Percentiles rank a stretch among this genome's conserved stretches.
These are phyloP conservation scores for Callipepla californica DNA, from an alignment of 2,113 vertebrate species.

Conservation along the genomic window DNA sequence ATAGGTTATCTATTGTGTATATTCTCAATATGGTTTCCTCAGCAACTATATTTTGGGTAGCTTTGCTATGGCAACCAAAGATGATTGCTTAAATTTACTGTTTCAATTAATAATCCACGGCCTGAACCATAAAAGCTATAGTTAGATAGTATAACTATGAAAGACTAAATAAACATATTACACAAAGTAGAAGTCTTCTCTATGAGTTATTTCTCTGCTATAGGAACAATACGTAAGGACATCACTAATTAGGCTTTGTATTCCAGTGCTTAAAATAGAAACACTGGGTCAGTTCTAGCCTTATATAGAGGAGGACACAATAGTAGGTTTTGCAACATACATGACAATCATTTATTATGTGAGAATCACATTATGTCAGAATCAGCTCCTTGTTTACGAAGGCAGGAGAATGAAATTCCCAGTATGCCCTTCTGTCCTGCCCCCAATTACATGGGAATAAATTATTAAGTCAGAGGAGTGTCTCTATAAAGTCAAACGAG, in stretches of 20 bases:
- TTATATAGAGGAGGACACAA: conserved; percentile 11
- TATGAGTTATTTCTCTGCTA: conserved; percentile 8
- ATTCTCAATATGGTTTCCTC: conserved; percentile 66
- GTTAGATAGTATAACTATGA: conserved; percentile 25
- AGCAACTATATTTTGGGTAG: conserved; percentile 67
- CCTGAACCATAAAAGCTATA: conserved; percentile 36
- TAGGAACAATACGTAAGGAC: neutral
- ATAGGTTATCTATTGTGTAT: conserved; percentile 56
- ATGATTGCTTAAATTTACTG: conserved; percentile 66
- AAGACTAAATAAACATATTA: conserved; percentile 59
- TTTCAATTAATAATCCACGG: conserved; percentile 63
- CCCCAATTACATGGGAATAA: neutral
- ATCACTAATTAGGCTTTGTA: conserved; percentile 9
- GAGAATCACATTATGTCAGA: neutral
- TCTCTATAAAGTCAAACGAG: neutral
- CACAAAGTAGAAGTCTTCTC: conserved; percentile 20
- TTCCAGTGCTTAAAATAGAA: conserved; percentile 43
- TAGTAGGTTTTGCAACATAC: neutral
- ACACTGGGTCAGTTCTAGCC: neutral
- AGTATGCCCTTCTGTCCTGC: neutral
- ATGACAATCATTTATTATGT: conserved; percentile 17
- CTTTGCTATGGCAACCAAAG: conserved; percentile 71
- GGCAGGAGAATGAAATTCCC: conserved; percentile 24
- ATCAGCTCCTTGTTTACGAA: neutral
- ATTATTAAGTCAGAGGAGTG: neutral